Evolutionary conservation across 2,113 vertebrate genomes (phyloP), one percentile per base, ranked within the genome.

Genomic region (Psilopsiagon aymara): DNA sequence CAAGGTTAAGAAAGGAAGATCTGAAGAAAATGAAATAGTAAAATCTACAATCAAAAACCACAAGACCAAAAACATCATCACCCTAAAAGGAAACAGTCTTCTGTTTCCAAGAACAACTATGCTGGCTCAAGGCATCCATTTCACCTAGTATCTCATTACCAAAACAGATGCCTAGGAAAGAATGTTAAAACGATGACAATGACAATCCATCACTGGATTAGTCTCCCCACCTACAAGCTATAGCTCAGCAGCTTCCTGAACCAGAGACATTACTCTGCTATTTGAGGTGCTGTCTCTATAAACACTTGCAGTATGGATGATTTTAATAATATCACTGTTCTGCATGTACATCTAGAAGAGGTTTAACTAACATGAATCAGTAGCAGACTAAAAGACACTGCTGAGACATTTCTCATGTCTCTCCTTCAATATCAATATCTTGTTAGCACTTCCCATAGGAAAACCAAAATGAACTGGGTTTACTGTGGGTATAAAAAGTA

Each of bases 11-110:
- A 82, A 77, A 68, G 33, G 12, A 18, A 73, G 52, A 73, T 11
- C 18, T 25, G 3, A 74, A 33, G 52, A 83, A 74, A 46, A 52
- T 35, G 4, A 44, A 81, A 62, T 0, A 1, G 39, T 23, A 62
- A 90, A 75, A 63, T 29, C 18, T 11, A 3, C 16, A 29, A 44
- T 18, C 46, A 3, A 59, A 76, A 63, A 51, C 28, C 6, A 14
- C 9, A 25, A 28, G 20, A 6, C 17, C 10, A 10, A 21, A 1
- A 1, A 2, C 27, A 17, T 3, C 7, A 57, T 2, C 9, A 41
- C 20, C 23, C 47, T 16, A 70, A 46, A 73, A 83, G 66, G 27
- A 49, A 93, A 44, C 13, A 57, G 10, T 24, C 43, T 67, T 81
- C 41, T 62, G 20, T 47, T 52, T 75, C 27, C 27, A 63, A 62